phyloP scores from a whole-genome alignment of 2,113 vertebrate species.

The Cervus canadensis region DNA sequence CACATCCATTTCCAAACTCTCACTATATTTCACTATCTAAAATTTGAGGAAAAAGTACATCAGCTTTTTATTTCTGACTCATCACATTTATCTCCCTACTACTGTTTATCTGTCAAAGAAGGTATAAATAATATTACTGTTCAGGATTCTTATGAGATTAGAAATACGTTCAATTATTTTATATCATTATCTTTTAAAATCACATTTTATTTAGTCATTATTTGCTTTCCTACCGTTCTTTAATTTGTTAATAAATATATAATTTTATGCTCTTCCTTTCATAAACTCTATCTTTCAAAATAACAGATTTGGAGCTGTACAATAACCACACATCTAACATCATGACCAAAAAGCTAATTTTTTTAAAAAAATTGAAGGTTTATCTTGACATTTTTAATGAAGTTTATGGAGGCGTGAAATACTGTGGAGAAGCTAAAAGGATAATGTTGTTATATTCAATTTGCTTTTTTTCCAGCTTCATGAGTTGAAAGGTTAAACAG shows the following conservation, averaged over 20 bases:
- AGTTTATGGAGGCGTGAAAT: not conserved
- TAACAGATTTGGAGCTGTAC: not conserved
- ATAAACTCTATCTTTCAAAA: not conserved
- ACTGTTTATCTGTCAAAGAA: not conserved
- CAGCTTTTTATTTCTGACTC: not conserved
- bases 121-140: not conserved
- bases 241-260: not conserved
- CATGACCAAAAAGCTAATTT: not conserved
- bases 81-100: not conserved
- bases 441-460: not conserved
- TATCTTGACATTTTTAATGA: not conserved
- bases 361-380: not conserved
- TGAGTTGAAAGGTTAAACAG: not conserved
- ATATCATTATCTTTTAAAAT: not conserved
- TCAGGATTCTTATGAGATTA: not conserved
- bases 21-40: not conserved
- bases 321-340: not conserved
- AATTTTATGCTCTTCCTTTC: not conserved
- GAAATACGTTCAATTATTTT: not conserved
- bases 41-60: not conserved
- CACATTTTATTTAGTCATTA: not conserved
- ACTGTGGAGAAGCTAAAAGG: not conserved
- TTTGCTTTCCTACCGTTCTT: not conserved
- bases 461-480: not conserved
- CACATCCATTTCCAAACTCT: not conserved